Evolutionary conservation across 2,113 vertebrate species (phyloP).

Genomic region (Oreochromis niloticus): DNA sequence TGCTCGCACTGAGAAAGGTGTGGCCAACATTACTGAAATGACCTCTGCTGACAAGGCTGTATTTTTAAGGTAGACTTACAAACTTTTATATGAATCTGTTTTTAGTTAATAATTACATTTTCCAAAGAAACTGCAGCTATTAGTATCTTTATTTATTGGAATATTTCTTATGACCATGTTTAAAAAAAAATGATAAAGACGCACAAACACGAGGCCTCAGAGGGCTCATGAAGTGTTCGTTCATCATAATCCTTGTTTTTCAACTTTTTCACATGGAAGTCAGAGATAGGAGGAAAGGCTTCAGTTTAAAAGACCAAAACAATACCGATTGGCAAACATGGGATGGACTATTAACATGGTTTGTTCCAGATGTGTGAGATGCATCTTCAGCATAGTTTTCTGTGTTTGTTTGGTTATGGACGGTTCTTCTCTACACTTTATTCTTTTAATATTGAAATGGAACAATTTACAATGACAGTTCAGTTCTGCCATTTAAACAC

Average conservation of each 20-base stretch:
- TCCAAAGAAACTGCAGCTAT: not conserved
- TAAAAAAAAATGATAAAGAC: not conserved
- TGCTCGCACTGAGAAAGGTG: not conserved
- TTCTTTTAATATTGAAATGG: not conserved
- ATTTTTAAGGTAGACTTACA: not conserved
- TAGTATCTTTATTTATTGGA: not conserved
- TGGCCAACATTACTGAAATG: not conserved
- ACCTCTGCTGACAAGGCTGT: not conserved
- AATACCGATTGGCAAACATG: not conserved
- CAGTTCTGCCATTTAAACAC: not conserved
- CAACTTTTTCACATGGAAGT: not conserved
- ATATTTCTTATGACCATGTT: no score
- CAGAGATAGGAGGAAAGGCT: fast-evolving
- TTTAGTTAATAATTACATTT: not conserved
- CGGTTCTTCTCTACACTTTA: not conserved
- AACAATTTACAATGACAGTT: not conserved
- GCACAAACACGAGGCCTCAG: fast-evolving
- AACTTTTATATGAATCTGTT: not conserved
- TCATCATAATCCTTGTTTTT: not conserved
- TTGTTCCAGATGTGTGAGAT: not conserved
- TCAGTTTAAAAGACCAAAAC: not conserved
- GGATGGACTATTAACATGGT: fast-evolving
- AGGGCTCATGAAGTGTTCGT: not conserved
- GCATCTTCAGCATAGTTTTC: not conserved
- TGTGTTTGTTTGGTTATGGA: not conserved